Conservation (phyloP, 2,113 vertebrate species). For the Catharus minimus region DNA sequence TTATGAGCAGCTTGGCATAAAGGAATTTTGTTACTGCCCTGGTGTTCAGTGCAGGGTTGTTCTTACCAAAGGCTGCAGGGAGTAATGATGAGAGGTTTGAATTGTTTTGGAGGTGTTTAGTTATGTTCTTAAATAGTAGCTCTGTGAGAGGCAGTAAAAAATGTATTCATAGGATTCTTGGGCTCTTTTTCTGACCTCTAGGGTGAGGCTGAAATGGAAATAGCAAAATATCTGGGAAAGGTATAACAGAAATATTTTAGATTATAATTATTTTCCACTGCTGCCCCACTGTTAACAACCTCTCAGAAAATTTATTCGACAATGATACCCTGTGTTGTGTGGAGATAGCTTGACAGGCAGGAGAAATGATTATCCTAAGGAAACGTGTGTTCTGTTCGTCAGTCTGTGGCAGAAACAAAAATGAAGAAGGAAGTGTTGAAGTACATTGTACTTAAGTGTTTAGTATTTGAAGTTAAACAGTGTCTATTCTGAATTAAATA, state of each 20-base stretch:
- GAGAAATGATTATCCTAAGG: background rate
- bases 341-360: background rate
- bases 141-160: background rate
- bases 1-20: background rate
- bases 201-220: background rate
- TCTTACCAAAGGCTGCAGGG: background rate
- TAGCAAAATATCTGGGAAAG: background rate
- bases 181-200: background rate
- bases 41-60: background rate
- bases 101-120: background rate
- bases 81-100: background rate
- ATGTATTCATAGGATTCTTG: background rate
- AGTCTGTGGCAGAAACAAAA: background rate
- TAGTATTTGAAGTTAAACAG: background rate
- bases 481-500: slow-evolving; percentile 5
- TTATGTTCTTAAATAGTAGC: background rate
- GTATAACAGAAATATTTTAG: background rate
- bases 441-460: background rate
- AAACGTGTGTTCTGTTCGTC: fast-evolving
- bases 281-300: background rate
- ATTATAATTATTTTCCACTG: background rate
- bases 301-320: background rate
- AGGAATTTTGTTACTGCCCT: fast-evolving
- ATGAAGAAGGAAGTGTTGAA: slow-evolving; percentile 11
- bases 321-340: background rate